These are phyloP conservation scores for Scelioninae gen. 2 DNA, from an alignment of 2,888 invertebrate species.

Conservation along the genomic window DNA sequence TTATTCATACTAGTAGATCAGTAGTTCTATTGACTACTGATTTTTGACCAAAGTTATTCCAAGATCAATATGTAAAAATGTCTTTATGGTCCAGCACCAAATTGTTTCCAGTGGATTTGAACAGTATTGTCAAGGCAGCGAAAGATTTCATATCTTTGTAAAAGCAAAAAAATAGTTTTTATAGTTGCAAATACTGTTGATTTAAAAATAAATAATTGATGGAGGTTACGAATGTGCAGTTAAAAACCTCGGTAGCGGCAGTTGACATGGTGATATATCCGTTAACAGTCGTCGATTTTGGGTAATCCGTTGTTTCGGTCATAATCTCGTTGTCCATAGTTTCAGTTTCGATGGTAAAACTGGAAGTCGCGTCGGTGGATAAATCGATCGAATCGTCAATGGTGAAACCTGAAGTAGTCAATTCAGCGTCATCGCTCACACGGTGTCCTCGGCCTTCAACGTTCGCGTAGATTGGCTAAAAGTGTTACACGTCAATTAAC, in stretches of 20 bases:
- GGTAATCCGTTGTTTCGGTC: slow-evolving; percentile 67
- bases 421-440: slow-evolving; percentile 63
- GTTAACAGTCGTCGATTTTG: slow-evolving; percentile 63
- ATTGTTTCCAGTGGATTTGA: no score
- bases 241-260: slow-evolving; percentile 54
- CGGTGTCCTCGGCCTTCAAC: slow-evolving; percentile 72
- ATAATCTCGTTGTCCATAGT: slow-evolving; percentile 72
- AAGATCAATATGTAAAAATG: no score
- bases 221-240: slow-evolving; percentile 1
- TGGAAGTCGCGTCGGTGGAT: slow-evolving; percentile 59
- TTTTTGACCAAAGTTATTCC: no score
- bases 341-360: slow-evolving; percentile 65
- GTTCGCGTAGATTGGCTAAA: slow-evolving; percentile 62
- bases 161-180: no score
- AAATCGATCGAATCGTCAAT: slow-evolving; percentile 60
- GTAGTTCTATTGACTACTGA: no score
- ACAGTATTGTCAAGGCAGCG: no score
- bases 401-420: slow-evolving; percentile 59
- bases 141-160: no score
- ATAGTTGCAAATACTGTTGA: not conserved
- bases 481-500: slow-evolving; percentile 38
- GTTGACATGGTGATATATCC: slow-evolving; percentile 60
- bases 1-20: no score
- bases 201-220: slow-evolving; percentile 1
- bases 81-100: no score